Evolutionary conservation across 2,888 invertebrate species (phyloP).

Genomic region (Nezara viridula): DNA sequence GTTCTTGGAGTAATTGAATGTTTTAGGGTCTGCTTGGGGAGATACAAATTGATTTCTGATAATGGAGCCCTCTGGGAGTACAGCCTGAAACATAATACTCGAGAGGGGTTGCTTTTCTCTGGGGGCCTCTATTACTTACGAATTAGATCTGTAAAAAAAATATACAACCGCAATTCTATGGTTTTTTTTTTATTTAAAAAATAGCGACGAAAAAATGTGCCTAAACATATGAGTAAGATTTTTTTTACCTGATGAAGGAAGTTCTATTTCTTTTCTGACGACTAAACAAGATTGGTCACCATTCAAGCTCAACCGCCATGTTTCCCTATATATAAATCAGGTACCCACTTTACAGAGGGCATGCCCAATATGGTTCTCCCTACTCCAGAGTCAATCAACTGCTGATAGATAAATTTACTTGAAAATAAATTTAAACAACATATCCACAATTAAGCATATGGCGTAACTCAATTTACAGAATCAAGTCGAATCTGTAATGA

Average conservation of each 20-base stretch:
- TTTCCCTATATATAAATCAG: not conserved
- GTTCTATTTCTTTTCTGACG: no score
- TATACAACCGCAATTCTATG: not conserved
- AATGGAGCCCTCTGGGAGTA: conserved; percentile 52
- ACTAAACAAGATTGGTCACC: not conserved
- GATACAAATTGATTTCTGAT: conserved; percentile 58
- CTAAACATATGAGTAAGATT: no score
- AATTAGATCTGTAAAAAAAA: conserved; percentile 36
- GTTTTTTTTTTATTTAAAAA: not conserved
- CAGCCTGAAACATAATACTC: conserved; percentile 53
- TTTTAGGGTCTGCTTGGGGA: conserved; percentile 38
- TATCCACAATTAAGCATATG: no score
- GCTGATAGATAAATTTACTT: no score
- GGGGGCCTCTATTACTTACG: conserved; percentile 37
- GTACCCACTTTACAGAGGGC: not conserved
- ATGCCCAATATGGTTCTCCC: not conserved
- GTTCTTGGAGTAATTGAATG: conserved; percentile 57
- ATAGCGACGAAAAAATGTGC: not conserved
- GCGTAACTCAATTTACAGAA: no score
- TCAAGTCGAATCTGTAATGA: no score
- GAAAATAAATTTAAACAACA: no score
- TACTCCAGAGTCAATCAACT: no score
- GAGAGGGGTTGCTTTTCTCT: not conserved
- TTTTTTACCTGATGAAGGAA: no score
- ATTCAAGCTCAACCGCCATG: not conserved